These are phyloP conservation scores for Zootoca vivipara DNA, from an alignment of 2,113 vertebrate genomes.

Conservation along the genomic window DNA sequence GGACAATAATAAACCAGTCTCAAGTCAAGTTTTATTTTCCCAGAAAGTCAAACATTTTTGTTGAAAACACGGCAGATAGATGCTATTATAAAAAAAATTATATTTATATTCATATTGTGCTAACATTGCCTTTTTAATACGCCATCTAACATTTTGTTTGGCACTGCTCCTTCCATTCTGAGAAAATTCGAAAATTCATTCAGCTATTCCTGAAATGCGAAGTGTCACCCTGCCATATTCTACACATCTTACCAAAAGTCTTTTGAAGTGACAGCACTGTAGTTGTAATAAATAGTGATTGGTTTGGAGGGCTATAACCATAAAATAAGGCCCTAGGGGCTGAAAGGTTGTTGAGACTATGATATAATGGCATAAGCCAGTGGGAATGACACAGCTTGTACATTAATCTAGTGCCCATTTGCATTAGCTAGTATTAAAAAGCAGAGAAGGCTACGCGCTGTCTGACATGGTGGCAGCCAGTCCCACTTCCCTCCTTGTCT, in stretches of 20 bases:
- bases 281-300: constrained; percentile 57
- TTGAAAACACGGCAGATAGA: not conserved
- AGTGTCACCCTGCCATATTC: constrained; percentile 32
- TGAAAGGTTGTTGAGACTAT: constrained; percentile 46
- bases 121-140: not conserved
- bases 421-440: constrained; percentile 44
- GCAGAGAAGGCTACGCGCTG: not conserved
- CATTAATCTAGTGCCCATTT: constrained; percentile 46
- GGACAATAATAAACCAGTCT: not conserved
- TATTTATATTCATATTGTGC: not conserved
- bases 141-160: constrained; percentile 16
- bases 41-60: not conserved
- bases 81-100: constrained; percentile 13
- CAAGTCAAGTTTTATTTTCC: constrained; percentile 19
- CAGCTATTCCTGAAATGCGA: not conserved
- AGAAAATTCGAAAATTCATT: not conserved
- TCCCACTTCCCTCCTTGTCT: not conserved
- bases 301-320: constrained; percentile 38
- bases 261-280: constrained; percentile 37
- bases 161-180: fast-evolving
- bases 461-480: not conserved
- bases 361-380: constrained; percentile 48
- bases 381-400: constrained; percentile 39
- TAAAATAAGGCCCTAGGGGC: constrained; percentile 59
- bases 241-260: constrained; percentile 15